These are phyloP conservation scores for Babyrousa celebensis DNA, from an alignment of 2,797 vertebrate species.

Conservation along the genomic window DNA sequence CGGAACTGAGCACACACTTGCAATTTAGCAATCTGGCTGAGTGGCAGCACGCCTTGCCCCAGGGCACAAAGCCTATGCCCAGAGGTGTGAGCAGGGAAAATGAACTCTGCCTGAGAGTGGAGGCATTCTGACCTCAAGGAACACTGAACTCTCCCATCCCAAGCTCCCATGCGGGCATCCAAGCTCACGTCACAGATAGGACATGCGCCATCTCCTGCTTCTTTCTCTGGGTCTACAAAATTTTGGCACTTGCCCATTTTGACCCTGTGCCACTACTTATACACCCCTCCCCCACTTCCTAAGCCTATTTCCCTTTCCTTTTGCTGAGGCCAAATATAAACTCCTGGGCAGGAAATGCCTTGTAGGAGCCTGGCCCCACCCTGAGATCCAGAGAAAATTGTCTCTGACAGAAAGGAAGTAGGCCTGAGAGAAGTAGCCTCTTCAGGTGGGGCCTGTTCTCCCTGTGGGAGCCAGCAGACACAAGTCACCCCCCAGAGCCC, in stretches of 20 bases:
- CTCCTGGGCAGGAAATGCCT: constrained; percentile 91
- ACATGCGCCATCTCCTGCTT: background rate
- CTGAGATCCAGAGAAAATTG: constrained; percentile 88
- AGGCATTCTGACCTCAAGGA: background rate
- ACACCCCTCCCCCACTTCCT: constrained; percentile 75
- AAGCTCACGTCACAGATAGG: constrained; percentile 11
- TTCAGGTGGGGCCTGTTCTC: background rate
- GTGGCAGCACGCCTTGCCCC: background rate
- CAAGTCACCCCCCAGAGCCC: background rate
- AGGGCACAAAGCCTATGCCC: background rate
- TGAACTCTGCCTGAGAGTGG: background rate
- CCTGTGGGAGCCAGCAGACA: constrained; percentile 38
- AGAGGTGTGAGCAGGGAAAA: constrained; percentile 47
- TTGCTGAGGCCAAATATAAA: constrained; percentile 91
- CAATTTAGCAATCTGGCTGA: background rate
- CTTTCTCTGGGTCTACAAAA: constrained; percentile 1
- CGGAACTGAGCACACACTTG: background rate
- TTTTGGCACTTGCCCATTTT: constrained; percentile 8
- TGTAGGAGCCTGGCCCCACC: constrained; percentile 89
- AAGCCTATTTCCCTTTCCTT: constrained; percentile 86
- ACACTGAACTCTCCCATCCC: background rate
- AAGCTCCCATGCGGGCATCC: background rate
- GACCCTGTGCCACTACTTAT: constrained; percentile 70
- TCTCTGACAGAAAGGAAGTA: constrained; percentile 89
- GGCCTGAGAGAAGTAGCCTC: constrained; percentile 62